Conservation (phyloP, 2,797 vertebrate genomes). For the Microhierax caerulescens region DNA sequence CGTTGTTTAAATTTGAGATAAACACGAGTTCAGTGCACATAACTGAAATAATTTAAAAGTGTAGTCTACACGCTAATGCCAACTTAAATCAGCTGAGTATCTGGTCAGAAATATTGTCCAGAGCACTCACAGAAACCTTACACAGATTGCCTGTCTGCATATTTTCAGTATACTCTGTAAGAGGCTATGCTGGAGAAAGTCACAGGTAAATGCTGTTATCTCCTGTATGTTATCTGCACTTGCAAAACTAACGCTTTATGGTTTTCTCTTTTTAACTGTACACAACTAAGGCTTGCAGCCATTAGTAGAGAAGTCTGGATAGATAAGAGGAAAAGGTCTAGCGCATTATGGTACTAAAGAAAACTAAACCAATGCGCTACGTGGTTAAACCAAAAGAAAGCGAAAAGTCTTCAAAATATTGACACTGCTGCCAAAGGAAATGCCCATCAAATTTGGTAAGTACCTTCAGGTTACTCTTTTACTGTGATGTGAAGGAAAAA, state of each 20-base stretch:
- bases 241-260: not conserved
- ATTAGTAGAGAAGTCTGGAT: not conserved
- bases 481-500: not conserved
- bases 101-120: constrained; percentile 7
- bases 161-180: not conserved
- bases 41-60: not conserved
- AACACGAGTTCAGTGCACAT: not conserved
- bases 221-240: not conserved
- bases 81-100: not conserved
- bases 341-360: not conserved
- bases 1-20: not conserved
- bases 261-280: not conserved
- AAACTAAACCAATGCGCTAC: not conserved
- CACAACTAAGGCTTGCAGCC: not conserved
- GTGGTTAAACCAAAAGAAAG: not conserved
- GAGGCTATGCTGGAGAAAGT: not conserved
- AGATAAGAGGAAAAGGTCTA: not conserved
- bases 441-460: not conserved
- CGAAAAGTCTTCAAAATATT: not conserved
- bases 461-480: not conserved
- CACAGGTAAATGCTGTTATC: constrained; percentile 2
- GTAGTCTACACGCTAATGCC: not conserved
- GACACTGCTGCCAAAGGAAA: not conserved
- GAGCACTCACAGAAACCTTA: not conserved
- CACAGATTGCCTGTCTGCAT: not conserved